Conservation (phyloP, 2,113 vertebrate species). For the human region GRCh38 chr6:137946501-137947000, state of each 20-base stretch:
- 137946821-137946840: background rate
- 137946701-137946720: background rate
- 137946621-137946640: background rate
- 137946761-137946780: too few species aligned
- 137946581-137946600: background rate
- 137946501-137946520: background rate
- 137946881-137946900: background rate
- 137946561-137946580: background rate
- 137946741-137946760: background rate
- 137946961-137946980: too few species aligned
- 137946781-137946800: background rate
- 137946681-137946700: background rate
- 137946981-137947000: background rate
- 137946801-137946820: background rate
- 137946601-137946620: background rate
- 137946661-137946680: background rate
- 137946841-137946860: background rate
- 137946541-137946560: background rate
- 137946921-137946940: background rate
- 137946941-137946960: too few species aligned
- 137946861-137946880: background rate
- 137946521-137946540: background rate
- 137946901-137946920: background rate
- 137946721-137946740: background rate
- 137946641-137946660: background rate